phyloP scores from a whole-genome alignment of 1,140 invertebrate species.

The Saxidomus purpurata region DNA sequence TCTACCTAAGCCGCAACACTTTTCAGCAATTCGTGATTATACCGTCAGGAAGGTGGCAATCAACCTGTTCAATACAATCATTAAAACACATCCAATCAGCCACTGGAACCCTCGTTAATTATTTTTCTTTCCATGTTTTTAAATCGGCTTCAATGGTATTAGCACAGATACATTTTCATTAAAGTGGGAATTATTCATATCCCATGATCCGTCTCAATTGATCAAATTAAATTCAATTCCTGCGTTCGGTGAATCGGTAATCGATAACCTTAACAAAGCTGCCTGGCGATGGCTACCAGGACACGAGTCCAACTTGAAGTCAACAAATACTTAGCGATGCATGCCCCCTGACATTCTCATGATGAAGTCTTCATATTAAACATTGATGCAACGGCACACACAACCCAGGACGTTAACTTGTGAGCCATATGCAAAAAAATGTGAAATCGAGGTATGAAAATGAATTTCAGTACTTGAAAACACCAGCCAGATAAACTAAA shows the following conservation, averaged over 20 bases:
- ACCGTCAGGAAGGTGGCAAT: neutral
- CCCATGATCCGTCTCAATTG: constrained; percentile 18
- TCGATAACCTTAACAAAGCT: constrained; percentile 20
- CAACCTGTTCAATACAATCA: neutral
- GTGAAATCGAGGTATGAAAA: too few relatives aligned
- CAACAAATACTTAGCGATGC: constrained; percentile 15
- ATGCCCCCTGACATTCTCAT: neutral
- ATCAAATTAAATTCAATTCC: constrained; percentile 38
- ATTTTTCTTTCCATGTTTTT: constrained; percentile 44
- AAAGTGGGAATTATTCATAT: constrained; percentile 37
- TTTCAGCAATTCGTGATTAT: constrained; percentile 2
- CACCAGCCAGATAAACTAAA: too few relatives aligned
- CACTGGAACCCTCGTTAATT: neutral
- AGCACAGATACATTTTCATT: constrained; percentile 39
- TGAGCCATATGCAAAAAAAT: too few relatives aligned
- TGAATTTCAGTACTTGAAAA: too few relatives aligned
- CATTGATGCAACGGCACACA: neutral
- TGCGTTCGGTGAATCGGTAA: constrained; percentile 9
- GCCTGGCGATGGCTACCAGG: neutral
- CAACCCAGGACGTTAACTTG: too few relatives aligned
- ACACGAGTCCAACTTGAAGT: neutral
- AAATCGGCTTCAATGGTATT: constrained; percentile 1
- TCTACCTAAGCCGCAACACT: neutral
- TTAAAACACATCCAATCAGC: constrained; percentile 1
- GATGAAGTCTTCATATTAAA: neutral